phyloP scores from a whole-genome alignment of 2,888 invertebrate genomes.

The Crossocerus cetratus region DNA sequence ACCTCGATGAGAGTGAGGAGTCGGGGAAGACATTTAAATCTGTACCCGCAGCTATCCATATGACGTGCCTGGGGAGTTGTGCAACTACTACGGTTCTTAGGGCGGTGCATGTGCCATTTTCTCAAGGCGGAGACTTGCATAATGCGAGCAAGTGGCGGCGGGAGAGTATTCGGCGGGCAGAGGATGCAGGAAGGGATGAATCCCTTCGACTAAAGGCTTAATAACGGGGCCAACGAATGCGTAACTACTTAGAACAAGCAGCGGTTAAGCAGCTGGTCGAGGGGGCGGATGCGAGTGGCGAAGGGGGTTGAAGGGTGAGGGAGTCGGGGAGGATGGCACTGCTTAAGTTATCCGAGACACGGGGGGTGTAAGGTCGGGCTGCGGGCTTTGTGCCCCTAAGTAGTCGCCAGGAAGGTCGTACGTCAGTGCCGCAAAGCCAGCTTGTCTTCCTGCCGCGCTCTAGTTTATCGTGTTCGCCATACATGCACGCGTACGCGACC shows the following conservation, averaged over 20 bases:
- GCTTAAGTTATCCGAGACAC: conserved; percentile 52
- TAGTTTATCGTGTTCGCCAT: conserved; percentile 54
- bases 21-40: too few relatives aligned
- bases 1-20: too few relatives aligned
- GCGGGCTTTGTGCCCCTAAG: conserved; percentile 57
- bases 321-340: conserved; percentile 16
- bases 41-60: too few relatives aligned
- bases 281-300: conserved; percentile 17
- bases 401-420: conserved; percentile 63
- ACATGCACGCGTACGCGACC: conserved; percentile 11
- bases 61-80: too few relatives aligned
- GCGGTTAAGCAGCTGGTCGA: conserved; percentile 12
- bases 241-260: conserved; percentile 46
- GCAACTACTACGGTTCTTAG: neutral
- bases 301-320: conserved; percentile 30
- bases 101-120: conserved; percentile 19
- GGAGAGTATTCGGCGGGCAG: conserved; percentile 6
- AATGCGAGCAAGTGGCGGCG: neutral
- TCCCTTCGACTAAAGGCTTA: conserved; percentile 62
- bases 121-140: neutral
- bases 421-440: conserved; percentile 56
- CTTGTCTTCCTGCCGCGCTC: conserved; percentile 58
- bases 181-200: conserved; percentile 29
- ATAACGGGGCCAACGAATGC: conserved; percentile 58
- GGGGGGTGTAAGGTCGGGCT: conserved; percentile 38